Evolutionary conservation across 2,113 vertebrate genomes (phyloP).

Genomic region (Desmodus rotundus): DNA sequence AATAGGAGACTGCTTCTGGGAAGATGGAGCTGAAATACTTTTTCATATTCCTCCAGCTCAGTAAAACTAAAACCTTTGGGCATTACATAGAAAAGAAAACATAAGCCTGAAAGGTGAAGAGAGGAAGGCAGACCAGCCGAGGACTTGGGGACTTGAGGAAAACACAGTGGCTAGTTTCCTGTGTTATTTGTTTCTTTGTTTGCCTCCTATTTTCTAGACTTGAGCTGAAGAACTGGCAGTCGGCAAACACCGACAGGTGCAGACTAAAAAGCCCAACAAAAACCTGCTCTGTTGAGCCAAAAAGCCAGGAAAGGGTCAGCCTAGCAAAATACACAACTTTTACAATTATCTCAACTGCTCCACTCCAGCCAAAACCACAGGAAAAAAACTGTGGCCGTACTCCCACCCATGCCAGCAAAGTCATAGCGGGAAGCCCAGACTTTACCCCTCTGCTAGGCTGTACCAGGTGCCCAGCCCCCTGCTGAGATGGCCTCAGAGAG

Average conservation of each 20-base stretch:
- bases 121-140: not conserved
- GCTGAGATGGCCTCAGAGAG: not conserved
- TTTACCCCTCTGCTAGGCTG: not conserved
- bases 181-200: not conserved
- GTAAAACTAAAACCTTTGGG: not conserved
- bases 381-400: not conserved
- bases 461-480: not conserved
- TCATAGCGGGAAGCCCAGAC: not conserved
- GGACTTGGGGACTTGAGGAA: not conserved
- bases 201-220: not conserved
- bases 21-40: not conserved
- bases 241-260: not conserved
- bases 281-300: constrained; percentile 24
- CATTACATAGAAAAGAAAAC: not conserved
- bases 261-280: not conserved
- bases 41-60: not conserved
- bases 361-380: not conserved
- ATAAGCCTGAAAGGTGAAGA: not conserved
- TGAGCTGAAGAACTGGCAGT: constrained; percentile 14
- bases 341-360: not conserved
- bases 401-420: not conserved
- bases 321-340: constrained; percentile 34
- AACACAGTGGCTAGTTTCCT: not conserved
- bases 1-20: not conserved
- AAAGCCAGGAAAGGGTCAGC: not conserved